A percentile compares a stretch with the other conserved stretches of the same genome.
phyloP scores from a whole-genome alignment of 1,140 invertebrate genomes.

The Cyclina sinensis region DNA sequence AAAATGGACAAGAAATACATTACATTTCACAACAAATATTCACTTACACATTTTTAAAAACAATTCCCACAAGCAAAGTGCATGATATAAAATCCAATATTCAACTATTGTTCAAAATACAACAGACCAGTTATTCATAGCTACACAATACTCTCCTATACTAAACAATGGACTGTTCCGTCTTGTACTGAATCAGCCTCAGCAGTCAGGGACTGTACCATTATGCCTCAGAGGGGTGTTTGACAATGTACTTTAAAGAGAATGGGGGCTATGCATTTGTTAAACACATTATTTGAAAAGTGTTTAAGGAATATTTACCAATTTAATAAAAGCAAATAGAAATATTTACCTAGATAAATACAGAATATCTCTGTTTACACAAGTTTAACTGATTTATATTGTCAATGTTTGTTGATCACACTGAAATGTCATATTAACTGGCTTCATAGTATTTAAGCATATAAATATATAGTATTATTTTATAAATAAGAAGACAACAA shows the following conservation, averaged over 20 bases:
- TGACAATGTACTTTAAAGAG: neutral
- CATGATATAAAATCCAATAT: constrained; percentile 1
- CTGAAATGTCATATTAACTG: no score
- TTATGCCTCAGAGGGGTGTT: neutral
- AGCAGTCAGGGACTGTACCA: constrained; percentile 17
- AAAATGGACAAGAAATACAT: neutral
- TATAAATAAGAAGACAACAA: no score
- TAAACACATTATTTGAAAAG: no score
- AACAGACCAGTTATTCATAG: neutral
- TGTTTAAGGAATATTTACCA: no score
- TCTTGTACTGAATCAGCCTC: neutral
- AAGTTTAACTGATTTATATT: no score
- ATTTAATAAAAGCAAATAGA: no score
- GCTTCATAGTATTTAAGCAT: no score
- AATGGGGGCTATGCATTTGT: no score
- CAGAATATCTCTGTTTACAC: no score
- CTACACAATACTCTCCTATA: neutral
- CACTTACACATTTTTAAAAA: neutral
- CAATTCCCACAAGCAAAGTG: neutral
- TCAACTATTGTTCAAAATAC: neutral
- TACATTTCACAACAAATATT: neutral
- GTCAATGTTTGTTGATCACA: no score
- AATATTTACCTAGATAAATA: no score
- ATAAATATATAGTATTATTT: no score
- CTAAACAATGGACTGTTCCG: constrained; percentile 17